These are phyloP conservation scores for Neocrepidodera transversa DNA, from an alignment of 2,888 invertebrate species.

Conservation along the genomic window DNA sequence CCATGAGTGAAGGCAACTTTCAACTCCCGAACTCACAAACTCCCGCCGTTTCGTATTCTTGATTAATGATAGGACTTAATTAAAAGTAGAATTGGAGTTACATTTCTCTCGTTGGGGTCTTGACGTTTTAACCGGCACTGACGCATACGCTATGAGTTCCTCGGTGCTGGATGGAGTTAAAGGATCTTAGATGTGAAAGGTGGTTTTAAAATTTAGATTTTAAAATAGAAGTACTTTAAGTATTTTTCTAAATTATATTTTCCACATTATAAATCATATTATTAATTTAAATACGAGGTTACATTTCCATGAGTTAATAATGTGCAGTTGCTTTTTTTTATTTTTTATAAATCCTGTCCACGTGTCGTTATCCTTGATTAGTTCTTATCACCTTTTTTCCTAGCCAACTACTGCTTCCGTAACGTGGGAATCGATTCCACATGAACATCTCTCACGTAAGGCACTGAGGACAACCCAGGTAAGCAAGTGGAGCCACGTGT, in stretches of 20 bases:
- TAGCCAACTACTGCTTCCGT: not conserved
- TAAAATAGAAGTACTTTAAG: too few relatives aligned
- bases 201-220: too few relatives aligned
- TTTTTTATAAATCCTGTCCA: too few relatives aligned
- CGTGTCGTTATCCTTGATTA: too few relatives aligned
- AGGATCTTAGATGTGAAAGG: too few relatives aligned
- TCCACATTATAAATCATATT: too few relatives aligned
- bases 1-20: slow-evolving; percentile 36
- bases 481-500: slow-evolving; percentile 29
- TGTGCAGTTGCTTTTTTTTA: too few relatives aligned
- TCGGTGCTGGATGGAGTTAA: too few relatives aligned
- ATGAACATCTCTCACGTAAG: slow-evolving; percentile 26
- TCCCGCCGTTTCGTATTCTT: slow-evolving; percentile 48
- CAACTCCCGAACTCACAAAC: slow-evolving; percentile 27
- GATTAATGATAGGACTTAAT: slow-evolving; percentile 64
- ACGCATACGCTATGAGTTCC: not conserved
- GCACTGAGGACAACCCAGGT: slow-evolving; percentile 4
- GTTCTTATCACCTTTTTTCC: slow-evolving; percentile 2
- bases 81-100: slow-evolving; percentile 62
- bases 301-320: too few relatives aligned
- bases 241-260: too few relatives aligned
- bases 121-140: slow-evolving; percentile 1
- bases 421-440: slow-evolving; percentile 29
- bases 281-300: too few relatives aligned
- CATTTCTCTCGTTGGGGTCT: slow-evolving; percentile 51